These are phyloP conservation scores for Holothuria scabra DNA, from an alignment of 53 echinoderm and acorn worm species.

Conservation along the genomic window DNA sequence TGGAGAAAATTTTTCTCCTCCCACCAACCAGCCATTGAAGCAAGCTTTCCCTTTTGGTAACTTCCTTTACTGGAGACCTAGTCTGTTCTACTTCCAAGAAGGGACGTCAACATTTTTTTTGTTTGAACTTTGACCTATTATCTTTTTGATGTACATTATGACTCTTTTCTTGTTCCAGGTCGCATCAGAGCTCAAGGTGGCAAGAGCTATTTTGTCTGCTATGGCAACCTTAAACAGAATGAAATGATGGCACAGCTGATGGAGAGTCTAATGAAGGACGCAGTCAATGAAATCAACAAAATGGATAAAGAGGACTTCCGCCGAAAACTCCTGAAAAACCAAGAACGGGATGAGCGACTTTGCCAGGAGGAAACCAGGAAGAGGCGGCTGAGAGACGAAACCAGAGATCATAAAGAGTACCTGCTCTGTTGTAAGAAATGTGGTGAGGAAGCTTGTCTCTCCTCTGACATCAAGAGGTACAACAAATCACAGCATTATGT, in stretches of 20 bases:
- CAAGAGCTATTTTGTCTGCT: conserved; percentile 68
- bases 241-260: conserved; percentile 55
- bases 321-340: conserved; percentile 3
- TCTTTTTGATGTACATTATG: no score
- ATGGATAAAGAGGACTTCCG: conserved; percentile 22
- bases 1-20: no score
- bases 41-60: no score
- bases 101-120: no score
- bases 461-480: conserved; percentile 57
- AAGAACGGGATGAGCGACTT: conserved; percentile 8
- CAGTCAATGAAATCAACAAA: conserved; percentile 28
- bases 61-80: no score
- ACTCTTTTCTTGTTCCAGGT: conserved; percentile 2
- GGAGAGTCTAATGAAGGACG: conserved; percentile 55
- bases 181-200: conserved; percentile 64
- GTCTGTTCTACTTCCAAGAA: no score
- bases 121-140: no score
- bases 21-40: no score
- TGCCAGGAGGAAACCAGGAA: conserved; percentile 21
- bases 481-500: conserved; percentile 58
- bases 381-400: conserved; percentile 24
- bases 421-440: conserved; percentile 59
- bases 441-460: conserved; percentile 46
- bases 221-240: conserved; percentile 51
- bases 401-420: conserved; percentile 42